Evolutionary conservation across 2,888 invertebrate genomes (phyloP), one percentile per base, ranked within the genome.

Genomic region (Schizaphis graminum): DNA sequence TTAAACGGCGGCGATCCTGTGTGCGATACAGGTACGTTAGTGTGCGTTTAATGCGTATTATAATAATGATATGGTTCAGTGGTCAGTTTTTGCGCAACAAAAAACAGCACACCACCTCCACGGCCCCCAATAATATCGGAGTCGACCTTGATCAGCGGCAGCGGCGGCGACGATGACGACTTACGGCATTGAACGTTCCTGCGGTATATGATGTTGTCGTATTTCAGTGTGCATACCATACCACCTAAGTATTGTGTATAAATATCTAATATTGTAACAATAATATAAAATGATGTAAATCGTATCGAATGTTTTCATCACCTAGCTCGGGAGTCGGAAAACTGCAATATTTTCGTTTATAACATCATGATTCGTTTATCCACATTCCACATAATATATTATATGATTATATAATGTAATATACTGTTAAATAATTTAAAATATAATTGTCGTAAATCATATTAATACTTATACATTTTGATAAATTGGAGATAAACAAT

Each of bases 21-120:
- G 77, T 77, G 35, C 77, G 77, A 35, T 35, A 41, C 35, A 35
- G 21, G 35, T 67, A 67, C n/a, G n/a, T 77, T 24, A 35, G 28
- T 85, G 13, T 44, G 26, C 44, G 85, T 35, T 21, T 35, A 35
- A 77, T 77, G 77, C 35, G 35, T 85, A 44, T 77, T 77, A 77
- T 89, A 44, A 61, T 61, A 57, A 44, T 44, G 89, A 61, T 61
- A 89, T 28, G 44, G 89, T 47, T 47, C 44, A 57, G 41, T 47
- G 61, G 61, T 67, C 10, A 3, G 61, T n/a, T 61, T 61, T 89
- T 61, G 61, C 89, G 89, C 61, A 89, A 90, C 61, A 47, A 67
- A 90, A 77, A 44, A 67, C 90, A 67, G 44, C 61, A 44, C 90
- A 90, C 47, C 90, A 67, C 90, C 90, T 61, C 61, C 89, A 90